These are phyloP conservation scores for Azemiops feae DNA, from an alignment of 2,113 vertebrate genomes.

Conservation along the genomic window DNA sequence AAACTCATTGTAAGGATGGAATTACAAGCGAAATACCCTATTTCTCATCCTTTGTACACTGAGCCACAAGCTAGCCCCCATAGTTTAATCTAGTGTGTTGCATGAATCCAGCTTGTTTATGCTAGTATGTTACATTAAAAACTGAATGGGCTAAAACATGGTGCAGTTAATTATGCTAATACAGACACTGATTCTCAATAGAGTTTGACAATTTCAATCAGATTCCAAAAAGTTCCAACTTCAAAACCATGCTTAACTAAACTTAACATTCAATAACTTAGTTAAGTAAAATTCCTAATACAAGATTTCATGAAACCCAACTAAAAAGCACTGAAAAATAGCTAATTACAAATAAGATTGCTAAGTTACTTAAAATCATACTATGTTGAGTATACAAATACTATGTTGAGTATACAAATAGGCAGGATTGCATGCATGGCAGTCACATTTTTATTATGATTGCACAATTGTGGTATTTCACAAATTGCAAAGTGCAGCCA, in stretches of 20 bases:
- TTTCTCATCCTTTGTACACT: background rate
- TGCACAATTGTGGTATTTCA: background rate
- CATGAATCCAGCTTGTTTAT: no score
- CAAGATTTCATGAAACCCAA: background rate
- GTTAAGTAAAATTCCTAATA: background rate
- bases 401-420: background rate
- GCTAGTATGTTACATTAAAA: background rate
- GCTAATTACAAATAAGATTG: background rate
- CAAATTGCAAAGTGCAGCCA: background rate
- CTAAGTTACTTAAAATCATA: background rate
- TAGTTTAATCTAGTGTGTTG: background rate
- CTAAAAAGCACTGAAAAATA: background rate
- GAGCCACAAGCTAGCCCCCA: background rate
- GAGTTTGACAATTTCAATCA: background rate
- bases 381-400: background rate
- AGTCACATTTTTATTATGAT: background rate
- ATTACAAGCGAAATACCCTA: background rate
- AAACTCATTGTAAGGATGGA: background rate
- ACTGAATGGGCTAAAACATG: background rate
- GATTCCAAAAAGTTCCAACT: background rate
- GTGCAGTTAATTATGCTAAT: background rate
- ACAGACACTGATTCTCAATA: background rate
- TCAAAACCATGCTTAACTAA: background rate
- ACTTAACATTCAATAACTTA: background rate
- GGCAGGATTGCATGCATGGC: background rate